Base-by-base conservation (phyloP, 2,888 invertebrate species). In the Ochlodes sylvanus region DNA sequence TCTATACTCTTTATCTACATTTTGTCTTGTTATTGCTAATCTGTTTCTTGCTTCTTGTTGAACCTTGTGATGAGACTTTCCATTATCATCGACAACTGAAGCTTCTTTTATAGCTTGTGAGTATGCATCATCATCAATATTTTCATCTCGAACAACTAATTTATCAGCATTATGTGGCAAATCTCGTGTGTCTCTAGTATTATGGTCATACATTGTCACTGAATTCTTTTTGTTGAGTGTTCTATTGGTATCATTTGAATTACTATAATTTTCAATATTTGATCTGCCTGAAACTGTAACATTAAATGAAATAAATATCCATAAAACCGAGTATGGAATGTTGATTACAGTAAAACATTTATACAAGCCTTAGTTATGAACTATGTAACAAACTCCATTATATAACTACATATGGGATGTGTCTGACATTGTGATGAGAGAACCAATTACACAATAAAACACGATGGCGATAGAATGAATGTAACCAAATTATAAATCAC, bases 1-100 rank as follows among this genome's bases (percentile, higher is more conserved):
- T 68, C 81, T 85, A 72, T 90, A 92, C 73, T 94, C 93, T 68
- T 90, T 92, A 67, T 93, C 92, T 55, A 92, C 86, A 79, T 97
- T 94, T 75, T 98, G 94, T 84, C 96, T 97, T 72, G 97, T 83
- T 75, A 90, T 77, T 10, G 92, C 92, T 58, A 92, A 79, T 79
- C 83, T 91, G 70, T 79, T 86, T 67, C 88, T 86, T 72, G 81
- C 76, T 52, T 86, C 81, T 64, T 84, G 82, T n/a, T 82, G 69
- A 71, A 80, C 85, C 44, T 80, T 87, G 15, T 79, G 77, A 19
- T 83, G 78, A 47, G 79, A 78, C 27, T 80, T 79, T 54, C 77
- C 78, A 5, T 62, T 55, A 10, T 76, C 69, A 9, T 70, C 66
- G 2, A 72, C 70, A 38, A 68, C 65, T 1, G 80, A 75, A 4